Evolutionary conservation across 2,888 invertebrate genomes (phyloP).

Genomic region (Catocala fraxini): DNA sequence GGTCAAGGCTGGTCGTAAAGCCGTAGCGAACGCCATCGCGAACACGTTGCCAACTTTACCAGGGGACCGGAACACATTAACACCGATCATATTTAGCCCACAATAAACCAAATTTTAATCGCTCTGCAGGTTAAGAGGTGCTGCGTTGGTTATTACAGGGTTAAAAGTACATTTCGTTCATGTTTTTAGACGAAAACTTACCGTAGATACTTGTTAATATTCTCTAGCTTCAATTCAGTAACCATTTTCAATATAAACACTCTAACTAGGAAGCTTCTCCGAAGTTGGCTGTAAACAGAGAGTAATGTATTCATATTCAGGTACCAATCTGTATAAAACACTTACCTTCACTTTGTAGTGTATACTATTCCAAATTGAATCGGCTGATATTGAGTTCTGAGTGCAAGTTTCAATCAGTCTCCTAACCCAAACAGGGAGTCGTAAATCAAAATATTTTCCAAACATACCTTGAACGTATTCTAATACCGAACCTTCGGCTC

Average conservation of each 20-base stretch:
- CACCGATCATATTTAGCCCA: constrained; percentile 38
- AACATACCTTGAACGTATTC: constrained; percentile 52
- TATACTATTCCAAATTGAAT: constrained; percentile 37
- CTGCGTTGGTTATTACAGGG: neutral
- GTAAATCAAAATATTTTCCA: constrained; percentile 56
- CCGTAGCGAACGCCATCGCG: constrained; percentile 25
- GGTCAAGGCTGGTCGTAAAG: constrained; percentile 44
- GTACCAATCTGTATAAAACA: constrained; percentile 24
- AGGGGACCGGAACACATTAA: constrained; percentile 42
- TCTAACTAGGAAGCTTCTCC: neutral
- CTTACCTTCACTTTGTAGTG: constrained; percentile 33
- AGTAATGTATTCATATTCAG: constrained; percentile 3
- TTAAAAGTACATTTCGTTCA: too few relatives aligned
- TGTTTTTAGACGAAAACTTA: too few relatives aligned
- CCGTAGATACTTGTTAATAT: too few relatives aligned
- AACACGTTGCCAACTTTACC: constrained; percentile 41
- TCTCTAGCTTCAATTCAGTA: too few relatives aligned
- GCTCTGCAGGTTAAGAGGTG: constrained; percentile 4
- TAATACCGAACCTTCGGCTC: constrained; percentile 53
- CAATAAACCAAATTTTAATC: constrained; percentile 32
- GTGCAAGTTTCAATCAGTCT: constrained; percentile 48
- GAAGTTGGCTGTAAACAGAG: neutral
- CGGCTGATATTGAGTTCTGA: constrained; percentile 37
- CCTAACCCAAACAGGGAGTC: constrained; percentile 29
- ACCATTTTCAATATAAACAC: too few relatives aligned